Percentiles rank a stretch among this genome's conserved stretches.
These are phyloP conservation scores for Meliscaeva auricollis DNA, from an alignment of 2,888 invertebrate genomes.

Conservation along the genomic window DNA sequence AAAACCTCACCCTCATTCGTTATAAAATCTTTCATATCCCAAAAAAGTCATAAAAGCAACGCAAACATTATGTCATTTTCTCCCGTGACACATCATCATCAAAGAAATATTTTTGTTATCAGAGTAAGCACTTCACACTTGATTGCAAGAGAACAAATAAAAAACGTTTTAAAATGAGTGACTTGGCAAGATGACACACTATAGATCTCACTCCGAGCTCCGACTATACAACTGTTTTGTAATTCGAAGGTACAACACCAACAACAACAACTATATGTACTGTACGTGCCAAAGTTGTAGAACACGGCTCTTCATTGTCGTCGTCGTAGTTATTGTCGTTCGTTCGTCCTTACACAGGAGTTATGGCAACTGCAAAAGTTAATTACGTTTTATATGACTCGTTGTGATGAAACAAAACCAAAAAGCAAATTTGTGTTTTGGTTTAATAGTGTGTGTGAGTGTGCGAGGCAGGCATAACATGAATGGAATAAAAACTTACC, in stretches of 20 bases:
- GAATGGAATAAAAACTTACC: background rate
- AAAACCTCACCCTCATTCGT: no score
- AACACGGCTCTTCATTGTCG: constrained; percentile 43
- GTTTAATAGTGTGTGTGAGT: constrained; percentile 31
- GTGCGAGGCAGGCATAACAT: background rate
- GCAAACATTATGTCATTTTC: background rate
- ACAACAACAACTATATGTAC: constrained; percentile 1
- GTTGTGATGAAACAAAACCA: constrained; percentile 60
- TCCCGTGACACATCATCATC: constrained; percentile 39
- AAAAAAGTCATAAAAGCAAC: background rate
- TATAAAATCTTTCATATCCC: background rate
- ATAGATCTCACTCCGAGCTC: background rate
- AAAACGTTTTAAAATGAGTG: constrained; percentile 68
- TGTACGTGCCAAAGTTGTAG: constrained; percentile 6
- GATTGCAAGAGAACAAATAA: constrained; percentile 64
- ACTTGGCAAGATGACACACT: constrained; percentile 50
- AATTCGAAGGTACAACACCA: background rate
- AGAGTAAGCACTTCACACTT: constrained; percentile 71
- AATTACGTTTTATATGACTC: constrained; percentile 58
- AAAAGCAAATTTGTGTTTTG: constrained; percentile 68
- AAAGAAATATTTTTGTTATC: constrained; percentile 53
- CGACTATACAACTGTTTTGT: background rate
- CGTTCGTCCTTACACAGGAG: constrained; percentile 54
- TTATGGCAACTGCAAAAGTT: constrained; percentile 74
- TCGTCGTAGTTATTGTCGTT: constrained; percentile 58